phyloP scores from a whole-genome alignment of 2,797 vertebrate species.

The Dipus sagitta region DNA sequence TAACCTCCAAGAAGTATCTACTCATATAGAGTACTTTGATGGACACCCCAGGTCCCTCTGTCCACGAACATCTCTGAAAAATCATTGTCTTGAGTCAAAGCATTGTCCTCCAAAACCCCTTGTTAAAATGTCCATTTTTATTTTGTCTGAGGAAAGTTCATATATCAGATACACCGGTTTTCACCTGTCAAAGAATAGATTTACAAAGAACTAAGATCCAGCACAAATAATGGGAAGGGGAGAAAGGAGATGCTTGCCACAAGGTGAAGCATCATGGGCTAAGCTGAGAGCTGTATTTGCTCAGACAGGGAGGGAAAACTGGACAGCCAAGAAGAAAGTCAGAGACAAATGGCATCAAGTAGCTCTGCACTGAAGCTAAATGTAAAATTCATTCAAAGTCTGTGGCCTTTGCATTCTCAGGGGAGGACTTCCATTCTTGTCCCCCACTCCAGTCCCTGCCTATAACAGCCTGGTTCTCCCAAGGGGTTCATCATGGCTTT shows the following conservation, averaged over 20 bases:
- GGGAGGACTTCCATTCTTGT: background rate
- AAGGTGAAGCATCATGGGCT: background rate
- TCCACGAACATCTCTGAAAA: slow-evolving; percentile 19
- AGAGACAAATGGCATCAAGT: background rate
- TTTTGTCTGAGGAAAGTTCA: slow-evolving; percentile 44
- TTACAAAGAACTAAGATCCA: slow-evolving; percentile 20
- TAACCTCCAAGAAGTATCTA: background rate
- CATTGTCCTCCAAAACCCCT: slow-evolving; percentile 54
- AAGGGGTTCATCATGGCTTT: slow-evolving; percentile 8
- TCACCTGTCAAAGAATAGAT: slow-evolving; percentile 40
- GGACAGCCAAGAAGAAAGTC: background rate
- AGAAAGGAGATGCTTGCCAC: background rate
- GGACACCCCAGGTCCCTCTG: background rate
- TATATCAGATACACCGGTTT: slow-evolving; percentile 35
- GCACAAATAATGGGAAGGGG: slow-evolving; percentile 30
- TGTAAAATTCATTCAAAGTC: slow-evolving; percentile 43
- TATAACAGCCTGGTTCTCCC: background rate
- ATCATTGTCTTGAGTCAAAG: background rate
- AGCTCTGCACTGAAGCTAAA: background rate
- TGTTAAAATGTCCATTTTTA: slow-evolving; percentile 53
- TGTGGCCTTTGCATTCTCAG: background rate
- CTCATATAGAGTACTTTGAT: background rate
- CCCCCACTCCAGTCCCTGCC: background rate
- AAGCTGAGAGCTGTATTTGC: background rate
- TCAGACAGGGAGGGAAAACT: background rate